phyloP scores from a whole-genome alignment of 2,888 invertebrate genomes.

The Lordiphosa andalusiaca region DNA sequence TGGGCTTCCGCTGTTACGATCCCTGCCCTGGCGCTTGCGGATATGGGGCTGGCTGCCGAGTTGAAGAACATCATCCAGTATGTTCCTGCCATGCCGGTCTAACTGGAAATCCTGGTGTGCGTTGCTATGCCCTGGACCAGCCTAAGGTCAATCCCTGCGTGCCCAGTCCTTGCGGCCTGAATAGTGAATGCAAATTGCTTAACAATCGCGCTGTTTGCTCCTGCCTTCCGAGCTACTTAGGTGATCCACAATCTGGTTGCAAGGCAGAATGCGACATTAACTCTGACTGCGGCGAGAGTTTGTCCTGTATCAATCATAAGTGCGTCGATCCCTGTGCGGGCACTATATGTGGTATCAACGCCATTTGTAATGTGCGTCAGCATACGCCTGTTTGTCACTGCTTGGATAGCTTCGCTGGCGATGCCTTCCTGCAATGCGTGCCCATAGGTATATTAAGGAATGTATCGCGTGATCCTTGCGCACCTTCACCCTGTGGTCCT shows the following conservation, averaged over 20 bases:
- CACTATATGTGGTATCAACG: conserved; percentile 89
- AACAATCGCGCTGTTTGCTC: conserved; percentile 88
- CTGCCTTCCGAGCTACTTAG: conserved; percentile 87
- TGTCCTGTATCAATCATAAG: conserved; percentile 88
- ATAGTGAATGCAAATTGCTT: conserved; percentile 88
- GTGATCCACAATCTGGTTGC: conserved; percentile 89
- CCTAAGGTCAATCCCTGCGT: conserved; percentile 85
- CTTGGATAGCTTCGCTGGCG: conserved; percentile 88
- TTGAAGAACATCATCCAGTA: conserved; percentile 89
- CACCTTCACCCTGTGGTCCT: conserved; percentile 89
- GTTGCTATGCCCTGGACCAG: conserved; percentile 84
- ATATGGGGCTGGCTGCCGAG: conserved; percentile 86
- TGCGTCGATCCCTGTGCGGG: conserved; percentile 88
- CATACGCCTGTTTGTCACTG: conserved; percentile 92
- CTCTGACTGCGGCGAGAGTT: conserved; percentile 88
- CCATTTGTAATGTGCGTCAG: conserved; percentile 88
- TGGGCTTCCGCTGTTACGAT: conserved; percentile 89
- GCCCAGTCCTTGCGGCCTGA: conserved; percentile 88
- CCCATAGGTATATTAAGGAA: conserved; percentile 83
- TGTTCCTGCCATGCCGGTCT: conserved; percentile 88
- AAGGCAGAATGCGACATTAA: conserved; percentile 91
- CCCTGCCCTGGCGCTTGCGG: conserved; percentile 92
- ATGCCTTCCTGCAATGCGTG: conserved; percentile 89
- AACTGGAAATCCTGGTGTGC: conserved; percentile 88
- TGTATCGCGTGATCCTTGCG: conserved; percentile 85